Evolutionary conservation across 1,140 invertebrate species (phyloP), one percentile per base, ranked within the genome.

Genomic region (Drosophila tsacasi): DNA sequence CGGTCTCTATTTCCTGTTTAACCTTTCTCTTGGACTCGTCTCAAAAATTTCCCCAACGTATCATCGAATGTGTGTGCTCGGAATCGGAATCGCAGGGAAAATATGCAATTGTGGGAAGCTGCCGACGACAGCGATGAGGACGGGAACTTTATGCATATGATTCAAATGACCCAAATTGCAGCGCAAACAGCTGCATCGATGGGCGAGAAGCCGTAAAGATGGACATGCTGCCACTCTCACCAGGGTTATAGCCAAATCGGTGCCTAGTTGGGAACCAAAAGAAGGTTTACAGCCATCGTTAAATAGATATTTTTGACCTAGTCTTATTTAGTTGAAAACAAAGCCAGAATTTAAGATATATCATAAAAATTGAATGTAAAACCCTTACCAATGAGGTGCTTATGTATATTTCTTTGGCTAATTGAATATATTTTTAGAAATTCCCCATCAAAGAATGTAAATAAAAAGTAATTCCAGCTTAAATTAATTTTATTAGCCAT

Each of bases 101-200:
- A 78, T 49, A 25, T 69, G 65, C 80, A 77, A 75, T 86, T 89
- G 76, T 79, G 76, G 76, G 76, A 79, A 79, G 77, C 40, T 27
- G 17, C 47, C 17, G 27, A 0, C 9, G 17, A n/a, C 25, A 6
- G 10, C 49, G 32, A 35, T 21, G 54, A 67, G 50, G 55, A 67
- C 62, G 69, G 63, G 81, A 78, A 84, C 79, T 90, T 79, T 81
- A 85, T 89, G 80, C 77, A 87, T 90, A 90, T 90, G 81, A 85
- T 83, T 90, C 76, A 81, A 73, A 82, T 90, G 85, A 90, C 85
- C 85, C 68, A 90, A 90, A 90, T 90, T 90, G 86, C 72, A 85
- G 44, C 66, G 61, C 86, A 90, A 90, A 90, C 85, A 87, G 59
- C 84, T 79, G 66, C 71, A 76, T 19, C 58, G 46, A 82, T 80